Evolutionary conservation across 2,888 invertebrate genomes (phyloP).

Genomic region (Amiota minor): DNA sequence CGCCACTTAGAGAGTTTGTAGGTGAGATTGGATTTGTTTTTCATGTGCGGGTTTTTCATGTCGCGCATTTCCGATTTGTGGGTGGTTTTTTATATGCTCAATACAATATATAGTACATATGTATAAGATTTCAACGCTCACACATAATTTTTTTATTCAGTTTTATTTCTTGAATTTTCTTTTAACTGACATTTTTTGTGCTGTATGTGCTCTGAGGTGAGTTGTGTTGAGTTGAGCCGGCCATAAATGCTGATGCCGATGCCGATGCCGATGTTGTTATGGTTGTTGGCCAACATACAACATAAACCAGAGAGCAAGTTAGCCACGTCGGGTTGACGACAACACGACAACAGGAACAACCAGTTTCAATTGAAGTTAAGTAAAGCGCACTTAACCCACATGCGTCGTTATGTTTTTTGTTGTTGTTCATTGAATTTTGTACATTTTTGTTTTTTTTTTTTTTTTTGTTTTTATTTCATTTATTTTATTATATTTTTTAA

Average conservation of each 20-base stretch:
- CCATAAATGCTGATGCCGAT: constrained; percentile 17
- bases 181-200: constrained; percentile 7
- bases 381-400: constrained; percentile 67
- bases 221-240: neutral
- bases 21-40: constrained; percentile 14
- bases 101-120: constrained; percentile 37
- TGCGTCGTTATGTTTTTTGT: constrained; percentile 32
- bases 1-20: neutral
- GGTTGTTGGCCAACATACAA: neutral
- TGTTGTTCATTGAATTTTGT: constrained; percentile 31
- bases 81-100: constrained; percentile 38
- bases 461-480: constrained; percentile 42
- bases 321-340: neutral
- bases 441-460: constrained; percentile 37
- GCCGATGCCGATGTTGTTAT: constrained; percentile 25
- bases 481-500: constrained; percentile 54
- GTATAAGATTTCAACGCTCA: constrained; percentile 1
- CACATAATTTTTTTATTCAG: neutral
- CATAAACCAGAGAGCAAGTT: constrained; percentile 13
- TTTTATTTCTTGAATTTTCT: constrained; percentile 9
- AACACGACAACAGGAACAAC: neutral
- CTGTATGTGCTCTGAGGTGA: neutral
- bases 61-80: constrained; percentile 46
- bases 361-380: constrained; percentile 63
- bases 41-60: constrained; percentile 48